A percentile compares a stretch with the other conserved stretches of the same genome.
Conservation (phyloP, 2,113 vertebrate species). For the Nematolebias whitei region DNA sequence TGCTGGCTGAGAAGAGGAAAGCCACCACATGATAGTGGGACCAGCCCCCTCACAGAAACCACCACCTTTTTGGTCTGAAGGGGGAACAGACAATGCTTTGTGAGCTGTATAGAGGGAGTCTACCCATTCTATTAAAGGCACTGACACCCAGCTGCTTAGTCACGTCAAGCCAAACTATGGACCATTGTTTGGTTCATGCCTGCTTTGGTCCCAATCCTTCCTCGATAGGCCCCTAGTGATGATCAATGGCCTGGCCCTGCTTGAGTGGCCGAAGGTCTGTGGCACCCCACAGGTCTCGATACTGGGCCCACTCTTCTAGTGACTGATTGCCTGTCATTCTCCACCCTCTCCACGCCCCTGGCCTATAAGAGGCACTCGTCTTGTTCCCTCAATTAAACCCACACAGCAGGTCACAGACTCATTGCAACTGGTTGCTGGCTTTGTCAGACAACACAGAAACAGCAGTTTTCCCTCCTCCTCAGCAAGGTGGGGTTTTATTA, state of each 20-base stretch:
- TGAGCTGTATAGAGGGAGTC: slow-evolving; percentile 74
- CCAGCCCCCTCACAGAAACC: slow-evolving; percentile 70
- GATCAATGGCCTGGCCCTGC: slow-evolving; percentile 74
- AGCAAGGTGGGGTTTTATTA: slow-evolving; percentile 45
- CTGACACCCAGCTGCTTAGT: slow-evolving; percentile 83
- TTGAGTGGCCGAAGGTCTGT: slow-evolving; percentile 56
- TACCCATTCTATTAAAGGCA: slow-evolving; percentile 76
- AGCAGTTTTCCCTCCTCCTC: slow-evolving; percentile 22
- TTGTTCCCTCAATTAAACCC: slow-evolving; percentile 66
- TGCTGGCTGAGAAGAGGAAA: slow-evolving; percentile 62
- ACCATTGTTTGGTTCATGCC: slow-evolving; percentile 79
- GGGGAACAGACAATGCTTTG: slow-evolving; percentile 82
- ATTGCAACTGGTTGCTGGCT: slow-evolving; percentile 36
- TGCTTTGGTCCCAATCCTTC: slow-evolving; percentile 80
- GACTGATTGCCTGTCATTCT: slow-evolving; percentile 75
- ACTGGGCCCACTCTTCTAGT: slow-evolving; percentile 72
- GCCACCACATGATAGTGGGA: slow-evolving; percentile 78
- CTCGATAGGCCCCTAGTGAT: slow-evolving; percentile 74
- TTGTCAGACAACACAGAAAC: slow-evolving; percentile 44
- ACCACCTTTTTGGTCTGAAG: slow-evolving; percentile 71
- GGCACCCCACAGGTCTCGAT: slow-evolving; percentile 73
- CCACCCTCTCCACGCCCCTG: slow-evolving; percentile 65
- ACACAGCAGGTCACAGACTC: slow-evolving; percentile 58
- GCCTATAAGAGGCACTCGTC: slow-evolving; percentile 70
- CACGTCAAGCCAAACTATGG: slow-evolving; percentile 78